phyloP scores from a whole-genome alignment of 2,888 invertebrate species.

The Limnephilus rhombicus region DNA sequence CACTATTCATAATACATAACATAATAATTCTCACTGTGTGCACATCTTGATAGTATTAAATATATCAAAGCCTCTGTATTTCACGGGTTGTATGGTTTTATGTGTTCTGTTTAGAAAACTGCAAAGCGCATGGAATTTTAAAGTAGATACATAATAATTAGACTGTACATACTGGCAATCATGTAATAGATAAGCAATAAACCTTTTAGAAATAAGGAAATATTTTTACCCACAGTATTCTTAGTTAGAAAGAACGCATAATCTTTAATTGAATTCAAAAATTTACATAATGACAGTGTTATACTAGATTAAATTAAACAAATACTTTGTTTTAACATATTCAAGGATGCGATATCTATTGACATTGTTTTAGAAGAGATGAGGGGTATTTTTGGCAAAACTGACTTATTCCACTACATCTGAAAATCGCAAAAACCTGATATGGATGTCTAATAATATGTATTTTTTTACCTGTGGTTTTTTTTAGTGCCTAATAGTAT shows the following conservation, averaged over 20 bases:
- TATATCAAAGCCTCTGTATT: constrained; percentile 2
- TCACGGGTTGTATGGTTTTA: not conserved
- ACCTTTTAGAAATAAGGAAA: constrained; percentile 10
- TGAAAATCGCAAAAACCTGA: no score
- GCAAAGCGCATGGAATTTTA: constrained; percentile 65
- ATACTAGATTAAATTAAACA: not conserved
- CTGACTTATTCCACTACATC: no score
- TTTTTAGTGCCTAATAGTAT: no score
- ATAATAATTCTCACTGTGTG: not conserved
- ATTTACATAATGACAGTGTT: not conserved
- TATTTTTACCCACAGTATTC: constrained; percentile 45
- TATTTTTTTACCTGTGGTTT: no score
- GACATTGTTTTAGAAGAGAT: no score
- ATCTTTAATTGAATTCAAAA: not conserved
- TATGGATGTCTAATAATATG: no score
- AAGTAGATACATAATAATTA: constrained; percentile 28
- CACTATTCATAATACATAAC: constrained; percentile 6
- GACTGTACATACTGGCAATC: constrained; percentile 30
- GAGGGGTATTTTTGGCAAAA: no score
- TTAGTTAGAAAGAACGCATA: not conserved
- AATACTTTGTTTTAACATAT: not conserved
- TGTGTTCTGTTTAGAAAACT: constrained; percentile 57
- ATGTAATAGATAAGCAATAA: constrained; percentile 45
- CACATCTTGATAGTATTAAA: constrained; percentile 13
- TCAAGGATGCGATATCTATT: no score